Evolutionary conservation across 2,113 vertebrate genomes (phyloP).

Genomic region (Tachycineta bicolor): DNA sequence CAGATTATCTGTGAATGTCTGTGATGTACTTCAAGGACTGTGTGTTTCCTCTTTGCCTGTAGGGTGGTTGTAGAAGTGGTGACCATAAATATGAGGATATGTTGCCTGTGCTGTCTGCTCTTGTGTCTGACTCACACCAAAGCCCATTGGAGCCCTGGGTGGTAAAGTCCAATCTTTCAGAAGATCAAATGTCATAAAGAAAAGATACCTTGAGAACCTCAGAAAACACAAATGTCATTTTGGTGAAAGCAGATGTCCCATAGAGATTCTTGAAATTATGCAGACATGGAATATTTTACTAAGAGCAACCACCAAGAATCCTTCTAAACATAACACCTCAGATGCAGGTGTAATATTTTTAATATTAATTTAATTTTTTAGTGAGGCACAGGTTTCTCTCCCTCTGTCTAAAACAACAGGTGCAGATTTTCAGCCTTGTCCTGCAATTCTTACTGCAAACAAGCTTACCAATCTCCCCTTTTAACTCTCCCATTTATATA

Average conservation of each 20-base stretch:
- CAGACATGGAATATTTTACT: neutral
- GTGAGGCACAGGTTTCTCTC: neutral
- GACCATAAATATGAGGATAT: neutral
- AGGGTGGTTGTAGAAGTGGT: accelerated
- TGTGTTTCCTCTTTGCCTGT: neutral
- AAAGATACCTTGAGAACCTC: neutral
- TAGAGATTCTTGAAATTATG: neutral
- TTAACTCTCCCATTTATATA: neutral
- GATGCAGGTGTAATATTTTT: neutral
- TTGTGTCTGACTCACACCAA: neutral
- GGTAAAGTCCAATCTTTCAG: neutral
- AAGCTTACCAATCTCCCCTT: neutral
- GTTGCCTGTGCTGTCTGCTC: neutral
- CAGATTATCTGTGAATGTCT: neutral
- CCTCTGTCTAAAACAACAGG: neutral
- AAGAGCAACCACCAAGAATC: neutral
- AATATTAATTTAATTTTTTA: neutral
- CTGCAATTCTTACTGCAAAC: neutral
- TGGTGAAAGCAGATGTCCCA: neutral
- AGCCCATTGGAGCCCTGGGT: neutral
- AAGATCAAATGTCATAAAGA: neutral
- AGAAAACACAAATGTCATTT: neutral
- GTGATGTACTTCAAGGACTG: neutral
- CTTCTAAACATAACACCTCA: neutral
- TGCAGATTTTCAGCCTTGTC: neutral